phyloP scores from a whole-genome alignment of 2,888 invertebrate genomes.

The Torymus tubicola region DNA sequence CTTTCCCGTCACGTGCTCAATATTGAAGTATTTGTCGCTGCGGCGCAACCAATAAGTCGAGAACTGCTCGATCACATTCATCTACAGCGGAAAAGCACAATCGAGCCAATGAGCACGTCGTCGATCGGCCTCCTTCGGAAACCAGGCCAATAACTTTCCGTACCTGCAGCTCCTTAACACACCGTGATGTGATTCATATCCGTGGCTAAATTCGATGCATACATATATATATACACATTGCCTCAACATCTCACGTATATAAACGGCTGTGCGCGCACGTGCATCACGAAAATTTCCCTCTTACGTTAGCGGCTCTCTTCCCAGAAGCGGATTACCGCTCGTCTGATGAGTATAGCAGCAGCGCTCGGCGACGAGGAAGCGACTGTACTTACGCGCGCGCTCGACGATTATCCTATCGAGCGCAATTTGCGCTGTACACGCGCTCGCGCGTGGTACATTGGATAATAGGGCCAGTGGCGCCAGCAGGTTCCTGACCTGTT shows the following conservation, averaged over 20 bases:
- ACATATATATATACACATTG: no score
- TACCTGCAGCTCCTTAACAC: no score
- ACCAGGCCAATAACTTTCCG: conserved; percentile 21
- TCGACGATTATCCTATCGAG: conserved; percentile 54
- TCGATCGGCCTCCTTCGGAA: not conserved
- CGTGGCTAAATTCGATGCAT: no score
- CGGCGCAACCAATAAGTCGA: no score
- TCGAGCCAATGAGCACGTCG: conserved; percentile 6
- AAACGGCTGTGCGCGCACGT: no score
- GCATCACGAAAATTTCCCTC: no score
- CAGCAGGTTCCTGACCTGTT: conserved; percentile 54
- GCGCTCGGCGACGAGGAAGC: not conserved
- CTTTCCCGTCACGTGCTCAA: no score
- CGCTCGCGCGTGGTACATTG: conserved; percentile 61
- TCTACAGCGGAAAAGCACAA: conserved; percentile 9
- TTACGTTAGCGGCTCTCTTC: not conserved
- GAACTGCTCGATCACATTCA: not conserved
- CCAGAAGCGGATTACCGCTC: conserved; percentile 32
- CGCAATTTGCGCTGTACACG: conserved; percentile 37
- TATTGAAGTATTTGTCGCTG: no score
- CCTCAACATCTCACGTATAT: no score
- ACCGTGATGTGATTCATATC: no score
- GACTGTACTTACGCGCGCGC: no score
- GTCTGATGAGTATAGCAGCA: not conserved
- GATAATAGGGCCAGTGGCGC: conserved; percentile 68